These are phyloP conservation scores for Pyrrhosoma nymphula DNA, from an alignment of 2,888 invertebrate genomes.

Conservation along the genomic window DNA sequence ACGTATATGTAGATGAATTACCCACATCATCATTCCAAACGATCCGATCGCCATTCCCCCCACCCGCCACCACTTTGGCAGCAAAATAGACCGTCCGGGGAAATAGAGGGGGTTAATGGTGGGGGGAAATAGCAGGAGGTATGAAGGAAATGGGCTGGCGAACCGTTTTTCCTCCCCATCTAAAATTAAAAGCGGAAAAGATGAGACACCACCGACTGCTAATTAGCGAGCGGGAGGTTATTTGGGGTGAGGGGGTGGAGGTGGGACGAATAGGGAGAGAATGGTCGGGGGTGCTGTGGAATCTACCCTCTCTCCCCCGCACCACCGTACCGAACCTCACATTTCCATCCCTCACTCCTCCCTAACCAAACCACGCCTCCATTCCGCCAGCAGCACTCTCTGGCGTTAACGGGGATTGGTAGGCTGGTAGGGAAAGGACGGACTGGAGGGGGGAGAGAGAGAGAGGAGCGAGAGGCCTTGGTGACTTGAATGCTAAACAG, in stretches of 20 bases:
- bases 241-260: background rate
- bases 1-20: too few relatives aligned
- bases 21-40: background rate
- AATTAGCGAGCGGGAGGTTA: background rate
- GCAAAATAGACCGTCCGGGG: too few relatives aligned
- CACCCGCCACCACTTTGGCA: background rate
- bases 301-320: background rate
- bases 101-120: too few relatives aligned
- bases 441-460: background rate
- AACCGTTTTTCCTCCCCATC: background rate
- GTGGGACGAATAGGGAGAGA: too few relatives aligned
- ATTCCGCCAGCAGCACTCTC: background rate
- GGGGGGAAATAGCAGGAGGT: too few relatives aligned
- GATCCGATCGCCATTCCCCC: background rate
- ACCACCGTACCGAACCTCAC: background rate
- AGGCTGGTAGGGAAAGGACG: background rate
- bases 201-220: slow-evolving; percentile 1
- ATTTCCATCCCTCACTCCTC: too few relatives aligned
- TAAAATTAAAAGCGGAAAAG: slow-evolving; percentile 10
- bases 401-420: background rate
- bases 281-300: too few relatives aligned
- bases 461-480: background rate
- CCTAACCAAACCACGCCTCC: too few relatives aligned
- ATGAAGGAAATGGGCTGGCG: background rate
- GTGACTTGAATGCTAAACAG: slow-evolving; percentile 20